phyloP scores from a whole-genome alignment of 2,888 invertebrate genomes.

The Gandaritis pyraliata region DNA sequence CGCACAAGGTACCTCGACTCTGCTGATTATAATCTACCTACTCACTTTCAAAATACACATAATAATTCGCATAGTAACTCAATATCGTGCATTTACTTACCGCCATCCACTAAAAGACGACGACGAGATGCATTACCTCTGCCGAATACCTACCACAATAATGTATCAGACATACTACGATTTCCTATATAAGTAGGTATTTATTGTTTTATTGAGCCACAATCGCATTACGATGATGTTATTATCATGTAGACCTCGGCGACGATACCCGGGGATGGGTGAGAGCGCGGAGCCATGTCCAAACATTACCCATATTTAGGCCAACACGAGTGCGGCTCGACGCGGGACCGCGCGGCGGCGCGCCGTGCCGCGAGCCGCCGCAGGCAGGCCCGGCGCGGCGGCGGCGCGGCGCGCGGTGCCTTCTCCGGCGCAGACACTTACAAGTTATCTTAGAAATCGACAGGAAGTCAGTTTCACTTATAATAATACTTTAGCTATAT shows the following conservation, averaged over 20 bases:
- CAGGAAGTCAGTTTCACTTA: constrained; percentile 83
- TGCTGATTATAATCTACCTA: constrained; percentile 19
- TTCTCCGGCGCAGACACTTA: constrained; percentile 56
- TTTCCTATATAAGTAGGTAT: constrained; percentile 46
- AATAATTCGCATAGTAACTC: constrained; percentile 17
- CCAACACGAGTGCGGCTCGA: constrained; percentile 53
- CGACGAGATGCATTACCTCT: constrained; percentile 44
- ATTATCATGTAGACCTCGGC: constrained; percentile 48
- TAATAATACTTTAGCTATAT: constrained; percentile 71
- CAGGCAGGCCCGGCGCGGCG: constrained; percentile 29
- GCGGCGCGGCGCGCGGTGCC: constrained; percentile 46
- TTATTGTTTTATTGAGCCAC: constrained; percentile 60
- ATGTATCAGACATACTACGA: constrained; percentile 48
- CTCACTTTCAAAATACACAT: constrained; percentile 26
- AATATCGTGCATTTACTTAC: constrained; percentile 16
- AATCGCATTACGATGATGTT: constrained; percentile 52
- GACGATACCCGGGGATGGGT: constrained; percentile 41
- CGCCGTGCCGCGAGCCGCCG: constrained; percentile 23
- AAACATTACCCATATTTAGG: constrained; percentile 62
- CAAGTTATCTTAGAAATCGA: constrained; percentile 75
- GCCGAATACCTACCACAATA: constrained; percentile 44
- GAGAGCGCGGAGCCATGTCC: constrained; percentile 45
- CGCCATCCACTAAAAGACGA: constrained; percentile 17
- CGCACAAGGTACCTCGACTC: constrained; percentile 31
- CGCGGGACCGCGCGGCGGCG: constrained; percentile 11